Conservation (phyloP, 2,888 invertebrate genomes). For the Lycia hirtaria region DNA sequence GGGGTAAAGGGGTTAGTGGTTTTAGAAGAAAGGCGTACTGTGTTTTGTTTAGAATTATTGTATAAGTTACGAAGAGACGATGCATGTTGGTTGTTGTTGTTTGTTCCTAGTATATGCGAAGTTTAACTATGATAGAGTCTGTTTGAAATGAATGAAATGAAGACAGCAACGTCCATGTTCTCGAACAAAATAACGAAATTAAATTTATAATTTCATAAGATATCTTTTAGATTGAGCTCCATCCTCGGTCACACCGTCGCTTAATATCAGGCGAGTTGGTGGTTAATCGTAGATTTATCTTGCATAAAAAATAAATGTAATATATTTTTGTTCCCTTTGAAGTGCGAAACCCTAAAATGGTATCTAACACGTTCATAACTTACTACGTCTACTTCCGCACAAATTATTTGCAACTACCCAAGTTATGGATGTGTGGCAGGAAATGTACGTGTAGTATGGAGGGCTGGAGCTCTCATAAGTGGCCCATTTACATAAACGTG, state of each 20-base stretch:
- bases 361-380: neutral
- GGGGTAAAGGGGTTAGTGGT: no score
- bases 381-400: neutral
- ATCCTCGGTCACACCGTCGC: no score
- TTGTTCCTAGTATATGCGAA: neutral
- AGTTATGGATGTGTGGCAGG: neutral
- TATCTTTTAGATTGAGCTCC: no score
- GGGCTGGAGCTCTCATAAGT: constrained; percentile 5
- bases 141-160: no score
- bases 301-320: no score
- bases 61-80: neutral
- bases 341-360: no score
- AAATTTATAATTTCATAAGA: no score
- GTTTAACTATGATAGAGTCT: neutral
- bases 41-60: neutral
- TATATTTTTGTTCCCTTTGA: no score
- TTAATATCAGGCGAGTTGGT: no score
- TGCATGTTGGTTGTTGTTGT: neutral
- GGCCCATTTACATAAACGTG: constrained; percentile 33
- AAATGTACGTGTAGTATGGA: neutral
- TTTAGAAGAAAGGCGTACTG: neutral
- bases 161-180: no score
- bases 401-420: neutral
- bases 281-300: no score
- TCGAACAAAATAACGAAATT: no score